phyloP scores from a whole-genome alignment of 1,140 invertebrate genomes.

The Leucophenga varia region DNA sequence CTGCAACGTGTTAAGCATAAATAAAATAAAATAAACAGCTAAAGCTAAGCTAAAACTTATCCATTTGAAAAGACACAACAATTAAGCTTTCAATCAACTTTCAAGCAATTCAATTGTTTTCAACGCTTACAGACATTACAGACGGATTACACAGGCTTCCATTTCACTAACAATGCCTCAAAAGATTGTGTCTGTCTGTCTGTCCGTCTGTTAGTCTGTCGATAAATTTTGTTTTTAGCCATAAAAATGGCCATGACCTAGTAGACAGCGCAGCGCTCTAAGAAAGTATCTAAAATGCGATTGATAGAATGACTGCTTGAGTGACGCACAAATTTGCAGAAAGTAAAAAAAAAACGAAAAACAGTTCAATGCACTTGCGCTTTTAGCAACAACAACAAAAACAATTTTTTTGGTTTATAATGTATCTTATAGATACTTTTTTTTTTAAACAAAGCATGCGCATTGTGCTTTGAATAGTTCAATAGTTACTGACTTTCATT shows the following conservation, averaged over 20 bases:
- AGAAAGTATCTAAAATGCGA: background rate
- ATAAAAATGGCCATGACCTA: slow-evolving; percentile 14
- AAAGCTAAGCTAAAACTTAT: slow-evolving; percentile 6
- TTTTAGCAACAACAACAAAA: too few species aligned
- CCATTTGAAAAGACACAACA: slow-evolving; percentile 2
- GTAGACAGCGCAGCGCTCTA: background rate
- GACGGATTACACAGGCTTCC: too few species aligned
- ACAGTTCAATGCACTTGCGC: background rate
- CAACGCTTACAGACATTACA: too few species aligned
- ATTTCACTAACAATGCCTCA: too few species aligned
- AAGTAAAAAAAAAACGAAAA: slow-evolving; percentile 1
- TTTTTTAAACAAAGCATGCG: too few species aligned
- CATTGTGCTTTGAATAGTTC: too few species aligned
- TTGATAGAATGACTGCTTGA: too few species aligned
- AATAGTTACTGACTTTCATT: too few species aligned
- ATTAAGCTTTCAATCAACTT: slow-evolving; percentile 11
- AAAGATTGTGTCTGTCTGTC: too few species aligned
- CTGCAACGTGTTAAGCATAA: slow-evolving; percentile 21
- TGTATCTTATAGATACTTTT: too few species aligned
- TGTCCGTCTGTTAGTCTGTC: too few species aligned
- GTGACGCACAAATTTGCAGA: background rate
- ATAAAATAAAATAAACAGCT: slow-evolving; percentile 15
- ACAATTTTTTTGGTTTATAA: too few species aligned
- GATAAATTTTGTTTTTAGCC: slow-evolving; percentile 9
- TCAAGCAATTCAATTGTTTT: background rate